phyloP scores from a whole-genome alignment of 2,888 invertebrate species.

The Prenolepis imparis region DNA sequence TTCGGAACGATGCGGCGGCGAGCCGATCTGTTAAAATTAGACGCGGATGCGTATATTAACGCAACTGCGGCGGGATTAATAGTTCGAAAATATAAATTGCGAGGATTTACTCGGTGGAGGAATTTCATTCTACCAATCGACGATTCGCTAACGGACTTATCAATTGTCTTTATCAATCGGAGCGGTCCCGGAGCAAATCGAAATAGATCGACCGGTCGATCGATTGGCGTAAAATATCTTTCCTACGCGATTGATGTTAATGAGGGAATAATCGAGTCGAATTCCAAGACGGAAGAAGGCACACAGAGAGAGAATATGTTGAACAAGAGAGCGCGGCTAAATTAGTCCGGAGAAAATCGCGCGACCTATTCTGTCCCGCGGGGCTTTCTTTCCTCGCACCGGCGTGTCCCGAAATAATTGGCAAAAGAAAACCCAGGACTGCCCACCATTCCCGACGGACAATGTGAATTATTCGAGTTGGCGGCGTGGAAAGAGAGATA shows the following conservation, averaged over 20 bases:
- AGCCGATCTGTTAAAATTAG: slow-evolving; percentile 66
- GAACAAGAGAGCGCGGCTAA: slow-evolving; percentile 77
- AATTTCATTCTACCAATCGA: neutral
- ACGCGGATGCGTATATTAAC: slow-evolving; percentile 25
- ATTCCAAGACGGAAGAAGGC: slow-evolving; percentile 46
- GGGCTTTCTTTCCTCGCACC: slow-evolving; percentile 85
- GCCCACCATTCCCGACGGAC: slow-evolving; percentile 85
- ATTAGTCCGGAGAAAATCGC: slow-evolving; percentile 85
- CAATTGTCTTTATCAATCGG: slow-evolving; percentile 16
- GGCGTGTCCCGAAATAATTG: slow-evolving; percentile 85
- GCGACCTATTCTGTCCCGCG: slow-evolving; percentile 84
- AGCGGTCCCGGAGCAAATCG: neutral
- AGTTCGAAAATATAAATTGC: slow-evolving; percentile 62
- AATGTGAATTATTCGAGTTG: slow-evolving; percentile 86
- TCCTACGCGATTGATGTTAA: slow-evolving; percentile 69
- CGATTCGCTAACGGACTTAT: slow-evolving; percentile 41
- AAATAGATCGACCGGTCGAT: slow-evolving; percentile 12
- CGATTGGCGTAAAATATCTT: slow-evolving; percentile 60
- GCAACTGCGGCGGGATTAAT: slow-evolving; percentile 60
- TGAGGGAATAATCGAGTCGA: slow-evolving; percentile 72
- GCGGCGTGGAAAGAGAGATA: slow-evolving; percentile 78
- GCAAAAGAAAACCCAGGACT: slow-evolving; percentile 84
- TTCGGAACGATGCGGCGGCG: slow-evolving; percentile 32
- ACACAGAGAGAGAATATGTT: slow-evolving; percentile 44
- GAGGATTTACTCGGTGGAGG: neutral